Conservation (phyloP, 2,888 invertebrate genomes). For the Apamea sordens region DNA sequence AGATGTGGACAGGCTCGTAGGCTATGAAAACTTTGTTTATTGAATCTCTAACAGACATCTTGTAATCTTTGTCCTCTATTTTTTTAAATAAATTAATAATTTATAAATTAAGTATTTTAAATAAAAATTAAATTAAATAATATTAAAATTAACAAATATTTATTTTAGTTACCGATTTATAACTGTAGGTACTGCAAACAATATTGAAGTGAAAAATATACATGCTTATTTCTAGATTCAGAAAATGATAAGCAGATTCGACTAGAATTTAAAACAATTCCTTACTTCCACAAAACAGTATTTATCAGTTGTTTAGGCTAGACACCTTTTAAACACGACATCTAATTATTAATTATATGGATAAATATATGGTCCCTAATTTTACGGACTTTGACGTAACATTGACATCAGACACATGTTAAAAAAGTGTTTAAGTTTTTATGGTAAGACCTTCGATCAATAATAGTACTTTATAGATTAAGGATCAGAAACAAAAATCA, state of each 20-base stretch:
- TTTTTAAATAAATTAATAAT: background rate
- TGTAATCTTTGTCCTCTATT: background rate
- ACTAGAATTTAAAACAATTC: background rate
- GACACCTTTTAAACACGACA: too few species aligned
- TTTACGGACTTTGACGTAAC: too few species aligned
- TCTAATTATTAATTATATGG: too few species aligned
- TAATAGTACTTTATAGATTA: too few species aligned
- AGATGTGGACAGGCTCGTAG: too few species aligned
- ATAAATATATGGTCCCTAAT: too few species aligned
- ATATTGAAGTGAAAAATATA: background rate
- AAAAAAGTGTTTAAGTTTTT: too few species aligned
- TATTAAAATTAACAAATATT: background rate
- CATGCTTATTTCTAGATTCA: background rate
- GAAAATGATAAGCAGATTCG: background rate
- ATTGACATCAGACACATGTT: too few species aligned
- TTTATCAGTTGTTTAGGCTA: too few species aligned
- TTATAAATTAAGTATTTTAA: background rate
- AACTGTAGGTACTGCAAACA: background rate
- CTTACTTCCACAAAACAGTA: too few species aligned
- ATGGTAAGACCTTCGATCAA: background rate
- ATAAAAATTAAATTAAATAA: background rate
- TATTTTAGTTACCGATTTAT: background rate
- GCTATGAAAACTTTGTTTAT: background rate
- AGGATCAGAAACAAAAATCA: too few species aligned
- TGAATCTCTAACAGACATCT: background rate